Base-by-base conservation (phyloP, 2,797 vertebrate genomes). In the Glyptemys insculpta region DNA sequence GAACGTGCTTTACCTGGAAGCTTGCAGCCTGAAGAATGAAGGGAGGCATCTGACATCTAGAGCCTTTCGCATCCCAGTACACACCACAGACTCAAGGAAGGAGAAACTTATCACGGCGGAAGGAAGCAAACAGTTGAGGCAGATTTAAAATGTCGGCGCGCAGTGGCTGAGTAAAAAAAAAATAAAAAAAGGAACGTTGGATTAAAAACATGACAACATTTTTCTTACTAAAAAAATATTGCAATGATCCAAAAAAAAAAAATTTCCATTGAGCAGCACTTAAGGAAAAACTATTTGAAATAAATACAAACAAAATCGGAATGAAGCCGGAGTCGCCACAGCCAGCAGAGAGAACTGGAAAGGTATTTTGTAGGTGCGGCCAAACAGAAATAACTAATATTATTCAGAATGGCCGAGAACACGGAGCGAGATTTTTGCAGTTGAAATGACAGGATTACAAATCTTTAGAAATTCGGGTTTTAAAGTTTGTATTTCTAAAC, bases 101-200 rank as follows among this genome's bases (percentile, higher is more conserved):
- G 68, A 83, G 88, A 91, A 88, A 78, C 91, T 57, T 85, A 78
- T 87, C 79, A 86, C 57, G 92, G 79, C 68, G 88, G 90, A 76
- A 92, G 92, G 85, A 80, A 65, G 54, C 85, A 56, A 91, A 91
- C 87, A 80, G 81, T 80, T 83, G 87, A 95, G 79, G 91, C 80
- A 53, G 90, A 95, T 95, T 87, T 86, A 92, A 94, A 90, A 95
- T 88, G 90, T 92, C 81, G 90, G 86, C 49, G 47, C 29, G 29
- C 57, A 81, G 59, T 47, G 79, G 29, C 84, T 49, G 90, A 47
- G 68, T 49, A 5, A 3, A 62, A 37, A 50, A n/a, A 56, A 12
- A 41, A 41, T n/a, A 41, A 21, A 34, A 5, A 1, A 29, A 14
- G 37, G 4, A 68, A 68, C 72, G 16, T 65, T 52, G 44, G 91